Evolutionary conservation across 2,888 invertebrate genomes (phyloP).

Genomic region (Litoditis marina): DNA sequence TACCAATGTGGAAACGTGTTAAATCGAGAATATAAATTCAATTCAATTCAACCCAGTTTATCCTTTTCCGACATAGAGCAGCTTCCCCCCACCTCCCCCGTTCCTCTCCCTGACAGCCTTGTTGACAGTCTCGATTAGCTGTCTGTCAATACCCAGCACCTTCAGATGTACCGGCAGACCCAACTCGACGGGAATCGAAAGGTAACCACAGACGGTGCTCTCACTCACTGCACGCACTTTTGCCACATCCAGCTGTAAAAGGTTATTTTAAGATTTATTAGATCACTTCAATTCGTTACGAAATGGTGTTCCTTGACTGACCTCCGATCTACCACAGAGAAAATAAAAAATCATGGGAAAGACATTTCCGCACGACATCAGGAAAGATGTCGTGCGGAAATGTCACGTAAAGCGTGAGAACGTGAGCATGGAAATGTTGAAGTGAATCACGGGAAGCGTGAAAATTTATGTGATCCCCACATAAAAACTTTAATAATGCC

Average conservation of each 20-base stretch:
- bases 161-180: slow-evolving; percentile 49
- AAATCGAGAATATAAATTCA: too few relatives aligned
- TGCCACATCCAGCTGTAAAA: slow-evolving; percentile 22
- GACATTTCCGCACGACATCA: too few relatives aligned
- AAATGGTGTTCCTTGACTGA: too few relatives aligned
- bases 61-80: not conserved
- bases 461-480: too few relatives aligned
- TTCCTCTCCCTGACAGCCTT: slow-evolving; percentile 22
- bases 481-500: too few relatives aligned
- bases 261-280: slow-evolving; percentile 11
- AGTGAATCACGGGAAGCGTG: too few relatives aligned
- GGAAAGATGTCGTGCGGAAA: not conserved
- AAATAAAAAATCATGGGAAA: too few relatives aligned
- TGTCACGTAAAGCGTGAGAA: too few relatives aligned
- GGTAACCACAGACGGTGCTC: slow-evolving; percentile 22
- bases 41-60: not conserved
- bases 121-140: slow-evolving; percentile 24
- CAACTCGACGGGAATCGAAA: slow-evolving; percentile 23
- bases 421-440: too few relatives aligned
- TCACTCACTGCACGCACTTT: slow-evolving; percentile 17
- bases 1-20: too few relatives aligned
- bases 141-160: slow-evolving; percentile 24
- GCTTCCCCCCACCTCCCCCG: slow-evolving; percentile 21
- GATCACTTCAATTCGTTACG: too few relatives aligned
- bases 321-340: too few relatives aligned